These are phyloP conservation scores for Stenichneumon culpator DNA, from an alignment of 2,888 invertebrate genomes.

Conservation along the genomic window DNA sequence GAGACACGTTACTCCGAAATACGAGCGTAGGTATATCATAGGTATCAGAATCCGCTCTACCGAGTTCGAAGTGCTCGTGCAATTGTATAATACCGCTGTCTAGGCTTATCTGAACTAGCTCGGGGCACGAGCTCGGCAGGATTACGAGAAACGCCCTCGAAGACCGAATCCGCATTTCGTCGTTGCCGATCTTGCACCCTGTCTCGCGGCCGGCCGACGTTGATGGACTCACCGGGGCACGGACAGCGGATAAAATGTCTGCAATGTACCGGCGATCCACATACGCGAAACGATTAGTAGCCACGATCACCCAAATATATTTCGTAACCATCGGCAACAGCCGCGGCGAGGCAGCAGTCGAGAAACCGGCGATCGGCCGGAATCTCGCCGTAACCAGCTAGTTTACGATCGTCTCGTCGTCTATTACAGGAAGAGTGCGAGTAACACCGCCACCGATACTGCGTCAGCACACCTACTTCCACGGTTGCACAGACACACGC, in stretches of 20 bases:
- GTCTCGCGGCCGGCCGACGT: background rate
- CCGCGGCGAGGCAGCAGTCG: conserved; percentile 5
- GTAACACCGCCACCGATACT: conserved; percentile 46
- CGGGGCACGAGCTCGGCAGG: background rate
- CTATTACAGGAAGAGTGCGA: conserved; percentile 69
- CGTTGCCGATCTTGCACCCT: background rate
- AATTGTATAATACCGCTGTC: background rate
- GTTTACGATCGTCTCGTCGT: conserved; percentile 74
- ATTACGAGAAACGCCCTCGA: conserved; percentile 15
- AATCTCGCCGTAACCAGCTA: conserved; percentile 60
- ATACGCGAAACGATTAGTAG: background rate
- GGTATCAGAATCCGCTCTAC: background rate
- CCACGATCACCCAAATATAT: conserved; percentile 43
- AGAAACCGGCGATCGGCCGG: conserved; percentile 38
- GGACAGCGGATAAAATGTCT: background rate
- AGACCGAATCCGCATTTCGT: conserved; percentile 11
- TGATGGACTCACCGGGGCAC: conserved; percentile 2
- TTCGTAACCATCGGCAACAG: conserved; percentile 59
- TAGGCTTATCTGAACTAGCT: background rate
- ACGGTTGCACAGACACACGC: background rate
- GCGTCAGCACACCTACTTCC: conserved; percentile 16
- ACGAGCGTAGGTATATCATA: background rate
- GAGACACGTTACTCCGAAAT: background rate
- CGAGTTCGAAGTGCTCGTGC: background rate
- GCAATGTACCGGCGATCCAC: background rate